Conservation (phyloP, 2,797 vertebrate genomes). For the Melanotaenia nigrans region DNA sequence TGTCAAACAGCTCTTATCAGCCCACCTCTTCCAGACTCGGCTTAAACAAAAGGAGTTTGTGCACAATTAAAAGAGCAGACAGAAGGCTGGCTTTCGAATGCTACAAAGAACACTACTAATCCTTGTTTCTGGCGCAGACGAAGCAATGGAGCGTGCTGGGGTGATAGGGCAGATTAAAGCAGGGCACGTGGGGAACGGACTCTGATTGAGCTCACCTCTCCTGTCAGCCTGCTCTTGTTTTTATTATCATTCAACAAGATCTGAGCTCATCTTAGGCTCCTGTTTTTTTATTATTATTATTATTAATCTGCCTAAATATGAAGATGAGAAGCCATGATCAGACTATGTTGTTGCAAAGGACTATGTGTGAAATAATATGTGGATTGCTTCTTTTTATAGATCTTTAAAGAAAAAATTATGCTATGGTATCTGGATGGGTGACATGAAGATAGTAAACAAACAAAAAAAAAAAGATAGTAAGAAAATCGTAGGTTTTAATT, state of each 20-base stretch:
- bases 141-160: conserved; percentile 32
- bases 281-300: conserved; percentile 12
- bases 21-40: conserved; percentile 27
- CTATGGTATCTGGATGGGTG: conserved; percentile 21
- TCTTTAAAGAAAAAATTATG: conserved; percentile 41
- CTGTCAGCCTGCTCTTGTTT: conserved; percentile 46
- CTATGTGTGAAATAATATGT: conserved; percentile 28
- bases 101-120: conserved; percentile 71
- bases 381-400: conserved; percentile 55
- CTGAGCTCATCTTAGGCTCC: conserved; percentile 22
- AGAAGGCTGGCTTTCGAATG: conserved; percentile 60
- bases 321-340: conserved; percentile 42
- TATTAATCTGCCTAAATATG: conserved; percentile 40
- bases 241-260: conserved; percentile 51
- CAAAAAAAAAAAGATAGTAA: conserved; percentile 31
- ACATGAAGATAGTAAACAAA: conserved; percentile 35
- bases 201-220: conserved; percentile 67
- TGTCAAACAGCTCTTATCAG: conserved; percentile 46
- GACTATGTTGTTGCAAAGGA: conserved; percentile 30
- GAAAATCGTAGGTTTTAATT: conserved; percentile 40
- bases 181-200: conserved; percentile 41
- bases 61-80: conserved; percentile 65
- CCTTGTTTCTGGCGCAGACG: conserved; percentile 62
- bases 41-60: conserved; percentile 30
- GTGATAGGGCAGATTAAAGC: conserved; percentile 67